Conservation (phyloP, 2,797 vertebrate genomes). For the Kryptopterus vitreolus region DNA sequence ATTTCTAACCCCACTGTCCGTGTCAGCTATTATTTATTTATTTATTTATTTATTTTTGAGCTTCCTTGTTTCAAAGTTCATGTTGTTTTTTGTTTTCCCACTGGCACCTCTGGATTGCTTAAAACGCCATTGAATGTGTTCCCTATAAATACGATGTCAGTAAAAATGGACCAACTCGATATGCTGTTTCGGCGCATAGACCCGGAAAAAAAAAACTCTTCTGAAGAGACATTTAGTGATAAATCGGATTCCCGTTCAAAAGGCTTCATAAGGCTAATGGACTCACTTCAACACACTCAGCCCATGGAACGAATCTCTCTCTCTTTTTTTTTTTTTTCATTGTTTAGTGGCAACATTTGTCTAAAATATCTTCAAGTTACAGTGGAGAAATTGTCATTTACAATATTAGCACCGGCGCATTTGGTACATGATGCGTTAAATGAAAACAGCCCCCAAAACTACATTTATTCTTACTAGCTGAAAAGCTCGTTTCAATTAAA, state of each 20-base stretch:
- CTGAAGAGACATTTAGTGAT: constrained; percentile 34
- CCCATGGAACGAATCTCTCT: constrained; percentile 61
- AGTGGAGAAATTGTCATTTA: constrained; percentile 62
- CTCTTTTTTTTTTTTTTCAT: constrained; percentile 77
- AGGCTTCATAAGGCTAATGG: constrained; percentile 53
- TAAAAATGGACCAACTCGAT: not conserved
- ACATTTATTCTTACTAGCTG: constrained; percentile 61
- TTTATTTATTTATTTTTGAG: too few species aligned
- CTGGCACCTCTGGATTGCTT: not conserved
- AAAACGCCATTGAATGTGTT: not conserved
- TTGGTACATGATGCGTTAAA: constrained; percentile 80
- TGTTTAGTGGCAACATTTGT: constrained; percentile 61
- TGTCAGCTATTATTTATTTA: too few species aligned
- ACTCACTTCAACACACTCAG: constrained; percentile 46
- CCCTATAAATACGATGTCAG: not conserved
- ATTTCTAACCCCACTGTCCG: not conserved
- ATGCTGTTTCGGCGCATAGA: not conserved
- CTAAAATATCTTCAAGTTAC: constrained; percentile 69
- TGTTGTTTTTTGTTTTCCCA: not conserved
- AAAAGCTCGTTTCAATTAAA: constrained; percentile 74
- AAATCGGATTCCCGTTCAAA: constrained; percentile 46
- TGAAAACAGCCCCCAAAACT: constrained; percentile 73
- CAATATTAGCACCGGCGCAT: constrained; percentile 68
- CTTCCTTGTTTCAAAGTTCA: not conserved
- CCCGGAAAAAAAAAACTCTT: not conserved